Conservation (phyloP, 2,888 invertebrate genomes). For the Chaetogeoica ovagalla region DNA sequence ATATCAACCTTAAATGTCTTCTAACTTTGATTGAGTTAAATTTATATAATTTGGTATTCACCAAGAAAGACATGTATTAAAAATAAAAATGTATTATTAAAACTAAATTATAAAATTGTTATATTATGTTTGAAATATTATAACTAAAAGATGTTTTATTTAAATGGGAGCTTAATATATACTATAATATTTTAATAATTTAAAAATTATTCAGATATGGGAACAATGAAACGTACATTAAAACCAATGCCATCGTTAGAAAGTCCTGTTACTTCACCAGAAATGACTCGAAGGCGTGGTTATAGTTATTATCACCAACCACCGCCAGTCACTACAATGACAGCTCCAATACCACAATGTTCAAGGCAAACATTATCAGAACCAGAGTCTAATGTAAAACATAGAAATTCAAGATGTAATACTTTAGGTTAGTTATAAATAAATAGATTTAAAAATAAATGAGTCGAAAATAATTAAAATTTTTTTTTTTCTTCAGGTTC, state of each 20-base stretch:
- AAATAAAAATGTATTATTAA: no score
- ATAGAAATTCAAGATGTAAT: constrained; percentile 64
- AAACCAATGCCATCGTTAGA: constrained; percentile 91
- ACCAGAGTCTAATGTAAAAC: constrained; percentile 64
- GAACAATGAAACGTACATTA: constrained; percentile 88
- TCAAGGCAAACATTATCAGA: constrained; percentile 62
- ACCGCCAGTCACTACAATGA: constrained; percentile 57
- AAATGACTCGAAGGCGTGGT: constrained; percentile 74
- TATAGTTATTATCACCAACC: constrained; percentile 54
- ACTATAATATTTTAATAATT: background rate
- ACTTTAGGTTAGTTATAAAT: background rate
- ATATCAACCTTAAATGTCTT: no score
- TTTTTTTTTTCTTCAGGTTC: constrained; percentile 58
- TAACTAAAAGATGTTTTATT: background rate
- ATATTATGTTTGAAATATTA: background rate
- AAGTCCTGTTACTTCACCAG: constrained; percentile 87
- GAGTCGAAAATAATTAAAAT: background rate
- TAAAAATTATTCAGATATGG: constrained; percentile 66
- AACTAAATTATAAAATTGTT: background rate
- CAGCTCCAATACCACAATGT: constrained; percentile 55
- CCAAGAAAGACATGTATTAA: no score
- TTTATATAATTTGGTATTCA: no score
- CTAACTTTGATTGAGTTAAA: no score
- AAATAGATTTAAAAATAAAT: background rate
- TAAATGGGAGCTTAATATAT: background rate